phyloP scores from a whole-genome alignment of 2,113 vertebrate species.

The Barnardius zonarius region DNA sequence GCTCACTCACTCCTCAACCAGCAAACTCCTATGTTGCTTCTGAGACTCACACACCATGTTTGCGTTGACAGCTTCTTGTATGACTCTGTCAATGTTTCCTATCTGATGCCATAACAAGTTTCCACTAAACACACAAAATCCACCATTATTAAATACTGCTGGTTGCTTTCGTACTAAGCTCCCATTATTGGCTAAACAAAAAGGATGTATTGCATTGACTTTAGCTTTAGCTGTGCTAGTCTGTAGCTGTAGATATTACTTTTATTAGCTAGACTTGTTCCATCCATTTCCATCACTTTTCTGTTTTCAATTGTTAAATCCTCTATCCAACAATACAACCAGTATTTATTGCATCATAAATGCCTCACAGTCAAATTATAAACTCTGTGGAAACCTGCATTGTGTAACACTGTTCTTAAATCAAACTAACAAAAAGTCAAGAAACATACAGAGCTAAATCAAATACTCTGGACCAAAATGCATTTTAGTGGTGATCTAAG shows the following conservation, averaged over 20 bases:
- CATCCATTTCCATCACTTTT: conserved; percentile 20
- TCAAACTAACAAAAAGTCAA: conserved; percentile 17
- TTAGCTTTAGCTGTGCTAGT: background rate
- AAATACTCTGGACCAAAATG: background rate
- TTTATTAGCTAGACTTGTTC: conserved; percentile 10
- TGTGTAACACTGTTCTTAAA: conserved; percentile 23
- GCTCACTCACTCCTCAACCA: background rate
- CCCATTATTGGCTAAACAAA: background rate
- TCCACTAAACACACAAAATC: background rate
- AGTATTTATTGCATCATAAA: conserved; percentile 49
- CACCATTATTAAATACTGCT: background rate
- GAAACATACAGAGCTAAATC: conserved; percentile 8
- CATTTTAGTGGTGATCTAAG: conserved; percentile 16
- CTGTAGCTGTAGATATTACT: background rate
- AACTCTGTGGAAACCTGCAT: conserved; percentile 10
- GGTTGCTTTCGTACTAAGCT: background rate
- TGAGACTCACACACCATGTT: background rate
- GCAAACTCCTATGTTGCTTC: background rate
- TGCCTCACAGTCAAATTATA: conserved; percentile 26
- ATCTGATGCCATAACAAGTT: background rate
- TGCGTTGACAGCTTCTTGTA: background rate
- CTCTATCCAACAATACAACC: background rate
- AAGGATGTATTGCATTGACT: background rate
- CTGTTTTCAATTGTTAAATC: conserved; percentile 27
- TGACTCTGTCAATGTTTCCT: background rate